A percentile compares a stretch with the other conserved stretches of the same genome.
Conservation (phyloP, 2,797 vertebrate genomes). For the Pangasius sanitwongsei region DNA sequence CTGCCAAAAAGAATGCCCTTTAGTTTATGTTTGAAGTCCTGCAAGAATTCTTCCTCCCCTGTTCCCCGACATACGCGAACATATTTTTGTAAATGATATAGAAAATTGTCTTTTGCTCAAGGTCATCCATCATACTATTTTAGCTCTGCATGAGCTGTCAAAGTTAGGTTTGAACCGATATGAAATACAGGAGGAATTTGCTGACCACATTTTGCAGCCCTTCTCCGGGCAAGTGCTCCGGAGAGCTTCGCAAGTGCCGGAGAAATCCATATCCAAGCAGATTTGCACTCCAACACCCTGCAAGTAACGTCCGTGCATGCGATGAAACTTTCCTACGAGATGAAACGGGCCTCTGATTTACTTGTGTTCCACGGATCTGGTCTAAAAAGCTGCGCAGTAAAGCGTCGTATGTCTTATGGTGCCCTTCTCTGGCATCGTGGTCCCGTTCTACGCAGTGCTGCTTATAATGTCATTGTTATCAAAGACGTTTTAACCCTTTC, state of each 20-base stretch:
- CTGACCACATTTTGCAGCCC: conserved; percentile 30
- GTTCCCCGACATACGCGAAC: background rate
- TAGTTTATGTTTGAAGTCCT: conserved; percentile 5
- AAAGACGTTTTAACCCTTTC: background rate
- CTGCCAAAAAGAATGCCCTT: conserved; percentile 1
- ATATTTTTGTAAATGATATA: conserved; percentile 35
- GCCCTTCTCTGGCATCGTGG: background rate
- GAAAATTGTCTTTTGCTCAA: conserved; percentile 33
- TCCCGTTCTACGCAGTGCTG: background rate
- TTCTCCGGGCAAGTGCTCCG: conserved; percentile 5
- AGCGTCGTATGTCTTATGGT: background rate
- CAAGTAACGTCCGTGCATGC: background rate
- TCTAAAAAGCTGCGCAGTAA: background rate
- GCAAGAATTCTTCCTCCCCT: background rate
- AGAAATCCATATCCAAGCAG: conserved; percentile 30
- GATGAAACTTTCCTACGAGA: too few relatives aligned
- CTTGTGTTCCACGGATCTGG: background rate
- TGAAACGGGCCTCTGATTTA: background rate
- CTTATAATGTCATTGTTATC: background rate
- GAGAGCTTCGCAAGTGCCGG: background rate
- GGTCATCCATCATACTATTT: conserved; percentile 49
- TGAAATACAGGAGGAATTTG: conserved; percentile 45
- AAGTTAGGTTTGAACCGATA: conserved; percentile 54
- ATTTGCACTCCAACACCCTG: background rate
- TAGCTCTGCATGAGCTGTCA: conserved; percentile 27